Conservation (phyloP, 2,113 vertebrate species). For the Xenus cinereus region DNA sequence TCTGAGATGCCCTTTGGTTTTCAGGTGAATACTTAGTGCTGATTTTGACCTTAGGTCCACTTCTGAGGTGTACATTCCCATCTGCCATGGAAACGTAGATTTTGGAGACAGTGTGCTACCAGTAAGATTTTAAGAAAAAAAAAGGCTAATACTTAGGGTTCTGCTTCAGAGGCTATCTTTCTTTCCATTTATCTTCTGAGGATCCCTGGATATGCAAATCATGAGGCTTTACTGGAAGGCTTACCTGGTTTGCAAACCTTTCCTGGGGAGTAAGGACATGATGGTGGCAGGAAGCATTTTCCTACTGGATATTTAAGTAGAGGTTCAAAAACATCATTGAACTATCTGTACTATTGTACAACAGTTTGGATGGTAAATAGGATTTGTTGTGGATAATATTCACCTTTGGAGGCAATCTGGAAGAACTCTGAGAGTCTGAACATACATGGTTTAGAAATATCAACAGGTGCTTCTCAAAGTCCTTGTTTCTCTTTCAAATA, state of each 20-base stretch:
- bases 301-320: neutral
- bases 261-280: neutral
- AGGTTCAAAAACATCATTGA: neutral
- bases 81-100: neutral
- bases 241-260: neutral
- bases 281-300: neutral
- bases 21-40: neutral
- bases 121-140: neutral
- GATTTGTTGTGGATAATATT: neutral
- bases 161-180: neutral
- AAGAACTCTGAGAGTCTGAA: neutral
- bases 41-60: neutral
- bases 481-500: neutral
- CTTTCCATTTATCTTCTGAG: neutral
- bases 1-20: neutral
- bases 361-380: neutral
- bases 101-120: neutral
- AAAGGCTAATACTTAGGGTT: neutral
- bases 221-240: neutral
- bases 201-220: neutral
- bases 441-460: neutral
- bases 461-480: fast-evolving
- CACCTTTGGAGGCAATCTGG: neutral
- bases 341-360: neutral
- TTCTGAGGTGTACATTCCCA: neutral